These are phyloP conservation scores for Athetis lepigone DNA, from an alignment of 2,888 invertebrate species.

Conservation along the genomic window DNA sequence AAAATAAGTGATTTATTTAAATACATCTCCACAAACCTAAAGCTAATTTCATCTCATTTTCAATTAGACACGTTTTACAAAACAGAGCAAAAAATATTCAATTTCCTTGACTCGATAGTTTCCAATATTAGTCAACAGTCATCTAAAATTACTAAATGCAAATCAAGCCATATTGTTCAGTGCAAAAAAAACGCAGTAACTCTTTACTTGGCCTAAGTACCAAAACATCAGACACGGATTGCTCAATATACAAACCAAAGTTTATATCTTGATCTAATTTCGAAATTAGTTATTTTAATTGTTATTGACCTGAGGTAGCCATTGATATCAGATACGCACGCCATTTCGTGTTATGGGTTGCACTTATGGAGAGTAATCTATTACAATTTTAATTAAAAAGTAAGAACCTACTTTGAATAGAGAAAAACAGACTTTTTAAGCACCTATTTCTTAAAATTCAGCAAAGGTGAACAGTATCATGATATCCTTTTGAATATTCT, in stretches of 20 bases:
- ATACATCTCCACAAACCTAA: conserved; percentile 3
- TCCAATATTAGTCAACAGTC: conserved; percentile 68
- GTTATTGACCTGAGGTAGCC: conserved; percentile 3
- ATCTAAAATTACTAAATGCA: conserved; percentile 67
- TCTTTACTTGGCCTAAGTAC: conserved; percentile 17
- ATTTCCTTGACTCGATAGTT: conserved; percentile 69
- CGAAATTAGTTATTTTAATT: conserved; percentile 11
- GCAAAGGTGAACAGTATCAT: no score
- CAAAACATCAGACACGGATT: conserved; percentile 21
- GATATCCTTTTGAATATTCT: no score
- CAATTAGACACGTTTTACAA: conserved; percentile 61
- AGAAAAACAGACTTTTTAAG: neutral
- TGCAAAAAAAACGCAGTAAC: conserved; percentile 38
- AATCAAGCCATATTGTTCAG: conserved; percentile 51
- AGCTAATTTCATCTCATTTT: conserved; percentile 37
- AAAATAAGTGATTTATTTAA: no score
- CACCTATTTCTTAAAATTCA: no score
- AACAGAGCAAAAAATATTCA: conserved; percentile 64
- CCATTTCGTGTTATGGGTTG: neutral
- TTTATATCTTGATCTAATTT: conserved; percentile 16
- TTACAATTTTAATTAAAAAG: neutral
- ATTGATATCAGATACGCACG: conserved; percentile 3
- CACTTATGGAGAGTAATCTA: neutral
- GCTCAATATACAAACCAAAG: conserved; percentile 15
- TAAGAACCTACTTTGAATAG: neutral